A percentile compares a stretch with the other conserved stretches of the same genome.
phyloP scores from a whole-genome alignment of 2,797 vertebrate genomes.

The Amblyraja radiata region DNA sequence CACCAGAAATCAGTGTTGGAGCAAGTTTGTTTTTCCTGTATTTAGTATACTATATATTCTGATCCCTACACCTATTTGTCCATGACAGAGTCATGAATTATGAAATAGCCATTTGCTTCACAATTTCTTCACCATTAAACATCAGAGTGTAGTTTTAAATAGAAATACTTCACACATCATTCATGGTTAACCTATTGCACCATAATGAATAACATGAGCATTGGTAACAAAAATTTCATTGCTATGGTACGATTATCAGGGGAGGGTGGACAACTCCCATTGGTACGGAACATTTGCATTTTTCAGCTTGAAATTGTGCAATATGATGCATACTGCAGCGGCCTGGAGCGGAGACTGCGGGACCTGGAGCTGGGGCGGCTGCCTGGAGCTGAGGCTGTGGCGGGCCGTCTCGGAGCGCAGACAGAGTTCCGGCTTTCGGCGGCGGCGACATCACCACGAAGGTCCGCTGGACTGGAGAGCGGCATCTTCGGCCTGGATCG shows the following conservation, averaged over 20 bases:
- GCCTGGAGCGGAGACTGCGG: no score
- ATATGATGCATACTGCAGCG: no score
- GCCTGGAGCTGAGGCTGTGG: no score
- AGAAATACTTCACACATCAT: neutral
- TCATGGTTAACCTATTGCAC: neutral
- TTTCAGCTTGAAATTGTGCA: no score
- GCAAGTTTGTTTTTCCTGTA: neutral
- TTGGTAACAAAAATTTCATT: neutral
- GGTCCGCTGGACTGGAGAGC: no score
- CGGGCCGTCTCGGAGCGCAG: no score
- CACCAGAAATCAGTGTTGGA: neutral
- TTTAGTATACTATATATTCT: neutral
- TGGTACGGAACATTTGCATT: no score
- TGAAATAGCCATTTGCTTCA: neutral
- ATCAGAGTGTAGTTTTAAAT: neutral
- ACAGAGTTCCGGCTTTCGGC: no score
- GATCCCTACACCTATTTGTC: neutral
- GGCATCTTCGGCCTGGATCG: no score
- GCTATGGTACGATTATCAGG: neutral
- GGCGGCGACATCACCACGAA: no score
- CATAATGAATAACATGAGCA: constrained; percentile 3
- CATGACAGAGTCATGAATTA: neutral
- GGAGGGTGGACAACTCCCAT: no score
- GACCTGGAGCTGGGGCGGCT: no score
- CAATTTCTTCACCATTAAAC: neutral